A percentile compares a stretch with the other conserved stretches of the same genome.
phyloP scores from a whole-genome alignment of 2,888 invertebrate genomes.

The Orthosia gothica region DNA sequence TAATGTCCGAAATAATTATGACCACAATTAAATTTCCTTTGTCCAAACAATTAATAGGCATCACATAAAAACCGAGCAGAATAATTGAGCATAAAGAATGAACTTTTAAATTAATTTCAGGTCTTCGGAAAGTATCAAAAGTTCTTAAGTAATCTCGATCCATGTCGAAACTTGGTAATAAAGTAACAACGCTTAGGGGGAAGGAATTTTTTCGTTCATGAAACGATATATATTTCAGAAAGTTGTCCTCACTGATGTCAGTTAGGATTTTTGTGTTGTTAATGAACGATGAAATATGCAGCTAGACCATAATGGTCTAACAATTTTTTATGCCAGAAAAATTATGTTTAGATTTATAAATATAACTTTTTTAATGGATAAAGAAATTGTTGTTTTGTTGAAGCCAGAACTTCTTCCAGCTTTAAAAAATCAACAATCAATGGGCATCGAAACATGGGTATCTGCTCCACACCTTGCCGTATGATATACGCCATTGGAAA shows the following conservation, averaged over 20 bases:
- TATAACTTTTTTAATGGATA: background rate
- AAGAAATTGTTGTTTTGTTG: background rate
- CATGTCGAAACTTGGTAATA: conserved; percentile 82
- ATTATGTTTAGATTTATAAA: background rate
- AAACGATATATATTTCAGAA: conserved; percentile 72
- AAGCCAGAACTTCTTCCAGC: background rate
- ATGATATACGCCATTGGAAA: no score
- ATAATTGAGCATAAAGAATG: conserved; percentile 63
- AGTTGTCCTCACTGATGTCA: conserved; percentile 28
- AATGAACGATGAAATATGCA: conserved; percentile 2
- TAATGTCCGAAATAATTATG: background rate
- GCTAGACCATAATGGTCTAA: background rate
- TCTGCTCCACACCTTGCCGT: no score
- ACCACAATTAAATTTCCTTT: conserved; percentile 39
- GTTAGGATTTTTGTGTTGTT: background rate
- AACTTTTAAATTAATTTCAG: conserved; percentile 77
- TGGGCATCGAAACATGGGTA: no score
- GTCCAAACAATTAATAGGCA: conserved; percentile 51
- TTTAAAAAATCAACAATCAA: no score
- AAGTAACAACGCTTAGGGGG: conserved; percentile 77
- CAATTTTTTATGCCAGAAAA: background rate
- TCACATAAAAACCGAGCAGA: conserved; percentile 51
- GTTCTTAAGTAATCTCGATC: conserved; percentile 81
- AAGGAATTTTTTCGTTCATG: conserved; percentile 61
- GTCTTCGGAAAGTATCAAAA: conserved; percentile 76